Percentiles rank a stretch among this genome's conserved stretches.
phyloP scores from a whole-genome alignment of 2,113 vertebrate genomes.

The Campylomormyrus tamandua region DNA sequence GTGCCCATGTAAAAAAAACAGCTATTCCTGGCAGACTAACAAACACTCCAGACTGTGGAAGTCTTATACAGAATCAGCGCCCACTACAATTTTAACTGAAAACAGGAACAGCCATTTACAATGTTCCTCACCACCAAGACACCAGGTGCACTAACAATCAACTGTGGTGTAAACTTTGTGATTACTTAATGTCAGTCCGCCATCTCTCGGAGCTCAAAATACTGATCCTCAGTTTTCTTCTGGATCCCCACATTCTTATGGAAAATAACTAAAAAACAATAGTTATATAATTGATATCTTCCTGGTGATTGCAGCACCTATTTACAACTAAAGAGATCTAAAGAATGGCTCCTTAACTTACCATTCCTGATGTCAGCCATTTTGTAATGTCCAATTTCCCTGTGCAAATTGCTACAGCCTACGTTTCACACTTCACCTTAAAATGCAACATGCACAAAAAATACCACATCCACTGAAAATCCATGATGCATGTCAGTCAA shows the following conservation, averaged over 20 bases:
- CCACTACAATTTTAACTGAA: background rate
- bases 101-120: background rate
- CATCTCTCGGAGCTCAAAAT: background rate
- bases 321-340: background rate
- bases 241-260: background rate
- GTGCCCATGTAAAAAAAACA: background rate
- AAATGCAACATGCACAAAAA: background rate
- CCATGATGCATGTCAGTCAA: background rate
- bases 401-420: background rate
- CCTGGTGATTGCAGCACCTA: background rate
- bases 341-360: background rate
- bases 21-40: background rate
- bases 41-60: background rate
- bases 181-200: background rate
- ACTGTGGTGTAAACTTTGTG: background rate
- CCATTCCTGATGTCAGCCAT: background rate
- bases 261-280: background rate
- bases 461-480: background rate
- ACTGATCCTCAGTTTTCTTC: background rate
- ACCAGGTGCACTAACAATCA: background rate
- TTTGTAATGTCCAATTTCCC: background rate
- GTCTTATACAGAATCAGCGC: background rate
- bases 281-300: background rate
- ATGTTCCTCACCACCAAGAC: background rate
- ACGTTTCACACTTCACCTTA: background rate